Evolutionary conservation across 2,888 invertebrate species (phyloP).

Genomic region (Tiphia femorata): DNA sequence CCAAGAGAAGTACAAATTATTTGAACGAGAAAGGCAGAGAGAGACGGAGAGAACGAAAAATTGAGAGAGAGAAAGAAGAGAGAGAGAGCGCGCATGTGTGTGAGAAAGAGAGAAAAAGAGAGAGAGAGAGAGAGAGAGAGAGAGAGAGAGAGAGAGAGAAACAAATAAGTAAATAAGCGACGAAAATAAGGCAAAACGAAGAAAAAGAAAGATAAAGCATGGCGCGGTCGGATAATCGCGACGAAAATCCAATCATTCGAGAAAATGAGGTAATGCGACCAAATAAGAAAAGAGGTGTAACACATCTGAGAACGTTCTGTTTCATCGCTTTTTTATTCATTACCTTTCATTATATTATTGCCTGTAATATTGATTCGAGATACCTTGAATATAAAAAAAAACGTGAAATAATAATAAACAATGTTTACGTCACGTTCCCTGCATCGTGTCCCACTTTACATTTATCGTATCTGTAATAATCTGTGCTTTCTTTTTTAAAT

Average conservation of each 20-base stretch:
- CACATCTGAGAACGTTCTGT: constrained; percentile 37
- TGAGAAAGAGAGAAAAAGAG: constrained; percentile 2
- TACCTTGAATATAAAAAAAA: constrained; percentile 60
- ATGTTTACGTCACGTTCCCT: too few relatives aligned
- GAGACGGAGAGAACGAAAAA: constrained; percentile 4
- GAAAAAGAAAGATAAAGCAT: constrained; percentile 18
- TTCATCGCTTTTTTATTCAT: constrained; percentile 58
- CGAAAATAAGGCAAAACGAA: too few relatives aligned
- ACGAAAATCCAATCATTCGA: constrained; percentile 53
- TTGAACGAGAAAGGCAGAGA: constrained; percentile 25
- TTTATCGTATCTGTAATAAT: too few relatives aligned
- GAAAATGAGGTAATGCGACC: constrained; percentile 52
- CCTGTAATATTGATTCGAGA: constrained; percentile 58
- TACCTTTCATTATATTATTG: constrained; percentile 58
- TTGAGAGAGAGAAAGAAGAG: neutral
- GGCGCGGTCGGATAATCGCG: constrained; percentile 39
- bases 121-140: too few relatives aligned
- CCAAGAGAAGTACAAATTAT: constrained; percentile 62
- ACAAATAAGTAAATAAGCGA: too few relatives aligned
- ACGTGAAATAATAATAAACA: constrained; percentile 59
- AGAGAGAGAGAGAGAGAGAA: constrained; percentile 5
- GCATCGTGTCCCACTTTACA: too few relatives aligned
- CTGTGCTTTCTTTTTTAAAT: too few relatives aligned
- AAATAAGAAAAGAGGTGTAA: constrained; percentile 38
- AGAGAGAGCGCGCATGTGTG: neutral